Evolutionary conservation across 2,113 vertebrate species (phyloP).

Genomic region (Aleadryas rufinucha): DNA sequence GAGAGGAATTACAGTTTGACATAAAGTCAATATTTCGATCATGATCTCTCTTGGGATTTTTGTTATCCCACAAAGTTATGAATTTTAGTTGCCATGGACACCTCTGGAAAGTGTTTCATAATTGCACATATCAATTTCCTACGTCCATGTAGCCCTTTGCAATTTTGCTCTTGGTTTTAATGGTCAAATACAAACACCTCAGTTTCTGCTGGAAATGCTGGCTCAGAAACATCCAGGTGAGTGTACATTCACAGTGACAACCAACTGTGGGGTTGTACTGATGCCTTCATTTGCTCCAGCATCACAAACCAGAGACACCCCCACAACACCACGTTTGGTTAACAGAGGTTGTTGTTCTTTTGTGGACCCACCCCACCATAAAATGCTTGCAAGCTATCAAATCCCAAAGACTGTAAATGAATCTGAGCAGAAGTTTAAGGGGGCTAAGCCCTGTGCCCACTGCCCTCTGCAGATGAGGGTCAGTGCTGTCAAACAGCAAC

Average conservation of each 20-base stretch:
- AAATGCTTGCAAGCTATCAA: neutral
- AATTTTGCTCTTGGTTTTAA: neutral
- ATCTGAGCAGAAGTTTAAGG: neutral
- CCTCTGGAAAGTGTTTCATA: neutral
- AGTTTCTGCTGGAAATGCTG: neutral
- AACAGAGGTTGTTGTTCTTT: neutral
- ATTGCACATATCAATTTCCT: neutral
- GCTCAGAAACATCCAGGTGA: neutral
- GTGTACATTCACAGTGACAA: neutral
- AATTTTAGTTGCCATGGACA: conserved; percentile 1
- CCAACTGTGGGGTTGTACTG: neutral
- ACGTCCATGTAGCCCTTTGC: neutral
- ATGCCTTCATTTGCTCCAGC: neutral
- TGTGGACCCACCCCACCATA: neutral
- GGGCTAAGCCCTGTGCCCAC: neutral
- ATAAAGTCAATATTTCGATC: neutral
- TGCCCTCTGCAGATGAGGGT: neutral
- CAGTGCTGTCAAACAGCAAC: neutral
- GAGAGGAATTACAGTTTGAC: neutral
- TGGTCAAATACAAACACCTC: neutral
- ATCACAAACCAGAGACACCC: neutral
- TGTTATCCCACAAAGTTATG: neutral
- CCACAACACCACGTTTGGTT: neutral
- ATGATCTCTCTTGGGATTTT: neutral
- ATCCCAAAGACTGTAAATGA: neutral